A percentile compares a stretch with the other conserved stretches of the same genome.
These are phyloP conservation scores for Bos javanicus DNA, from an alignment of 2,113 vertebrate genomes.

Conservation along the genomic window DNA sequence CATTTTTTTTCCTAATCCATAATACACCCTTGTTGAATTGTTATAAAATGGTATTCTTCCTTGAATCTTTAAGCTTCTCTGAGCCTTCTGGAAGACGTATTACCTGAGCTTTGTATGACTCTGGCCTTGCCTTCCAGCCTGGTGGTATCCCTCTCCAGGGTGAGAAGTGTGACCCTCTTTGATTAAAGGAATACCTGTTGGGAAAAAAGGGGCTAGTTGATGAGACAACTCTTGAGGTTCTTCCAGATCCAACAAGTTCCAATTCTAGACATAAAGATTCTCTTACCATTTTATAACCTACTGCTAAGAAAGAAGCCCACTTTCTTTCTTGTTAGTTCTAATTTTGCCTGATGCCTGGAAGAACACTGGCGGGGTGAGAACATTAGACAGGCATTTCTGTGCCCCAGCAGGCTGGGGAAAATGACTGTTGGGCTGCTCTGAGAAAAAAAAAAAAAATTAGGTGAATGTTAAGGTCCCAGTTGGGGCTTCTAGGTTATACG, in stretches of 20 bases:
- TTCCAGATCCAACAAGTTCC: neutral
- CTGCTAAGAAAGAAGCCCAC: conserved; percentile 12
- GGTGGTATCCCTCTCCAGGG: neutral
- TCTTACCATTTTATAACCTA: neutral
- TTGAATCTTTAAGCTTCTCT: neutral
- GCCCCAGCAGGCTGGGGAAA: neutral
- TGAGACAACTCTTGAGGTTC: neutral
- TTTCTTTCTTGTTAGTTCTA: neutral
- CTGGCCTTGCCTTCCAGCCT: neutral
- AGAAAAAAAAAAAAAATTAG: conserved; percentile 30
- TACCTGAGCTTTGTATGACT: neutral
- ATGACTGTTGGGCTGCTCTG: neutral
- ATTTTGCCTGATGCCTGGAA: conserved; percentile 3
- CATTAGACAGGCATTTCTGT: neutral
- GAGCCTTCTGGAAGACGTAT: neutral
- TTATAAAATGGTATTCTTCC: neutral
- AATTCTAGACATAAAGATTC: conserved; percentile 9
- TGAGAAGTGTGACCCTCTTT: neutral
- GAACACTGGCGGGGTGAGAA: neutral
- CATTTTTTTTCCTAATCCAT: neutral
- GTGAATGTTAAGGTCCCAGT: neutral
- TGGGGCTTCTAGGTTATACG: neutral
- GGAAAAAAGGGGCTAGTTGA: neutral
- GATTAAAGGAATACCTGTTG: neutral
- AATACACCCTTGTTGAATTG: neutral